Evolutionary conservation across 2,113 vertebrate species (phyloP).

Genomic region (Semnornis frantzii): DNA sequence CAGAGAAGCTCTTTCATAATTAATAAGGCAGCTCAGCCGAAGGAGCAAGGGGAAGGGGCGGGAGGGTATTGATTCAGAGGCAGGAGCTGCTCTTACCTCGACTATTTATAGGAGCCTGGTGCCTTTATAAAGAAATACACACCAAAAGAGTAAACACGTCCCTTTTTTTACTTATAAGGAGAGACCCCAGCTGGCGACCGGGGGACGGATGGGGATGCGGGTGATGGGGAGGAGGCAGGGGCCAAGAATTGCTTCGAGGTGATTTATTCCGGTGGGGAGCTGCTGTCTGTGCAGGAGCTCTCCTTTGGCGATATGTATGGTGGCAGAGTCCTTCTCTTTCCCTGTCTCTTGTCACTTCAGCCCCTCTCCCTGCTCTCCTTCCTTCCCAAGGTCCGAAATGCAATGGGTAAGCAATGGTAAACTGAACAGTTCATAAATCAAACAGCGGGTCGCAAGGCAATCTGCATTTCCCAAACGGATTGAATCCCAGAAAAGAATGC

Average conservation of each 20-base stretch:
- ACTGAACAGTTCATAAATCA: constrained; percentile 75
- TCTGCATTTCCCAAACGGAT: constrained; percentile 71
- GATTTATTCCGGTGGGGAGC: neutral
- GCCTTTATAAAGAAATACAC: constrained; percentile 59
- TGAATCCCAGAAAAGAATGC: constrained; percentile 73
- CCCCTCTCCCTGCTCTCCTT: neutral
- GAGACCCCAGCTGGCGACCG: neutral
- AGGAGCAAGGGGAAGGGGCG: constrained; percentile 60
- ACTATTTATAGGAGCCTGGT: constrained; percentile 73
- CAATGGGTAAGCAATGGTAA: constrained; percentile 74
- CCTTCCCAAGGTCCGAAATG: constrained; percentile 53
- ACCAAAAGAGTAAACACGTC: constrained; percentile 36
- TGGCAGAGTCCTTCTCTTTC: neutral
- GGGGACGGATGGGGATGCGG: neutral
- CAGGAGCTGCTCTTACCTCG: constrained; percentile 59
- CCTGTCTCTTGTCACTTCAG: neutral
- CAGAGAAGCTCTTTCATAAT: constrained; percentile 77
- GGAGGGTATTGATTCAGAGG: constrained; percentile 72
- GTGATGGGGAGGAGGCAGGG: neutral
- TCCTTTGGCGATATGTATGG: neutral
- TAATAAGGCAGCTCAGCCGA: constrained; percentile 75
- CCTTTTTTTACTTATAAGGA: neutral
- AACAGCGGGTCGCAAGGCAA: constrained; percentile 64
- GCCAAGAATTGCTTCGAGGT: neutral
- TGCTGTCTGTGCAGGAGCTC: neutral